Conservation (phyloP, 2,797 vertebrate genomes). For the Galaxias olidus region DNA sequence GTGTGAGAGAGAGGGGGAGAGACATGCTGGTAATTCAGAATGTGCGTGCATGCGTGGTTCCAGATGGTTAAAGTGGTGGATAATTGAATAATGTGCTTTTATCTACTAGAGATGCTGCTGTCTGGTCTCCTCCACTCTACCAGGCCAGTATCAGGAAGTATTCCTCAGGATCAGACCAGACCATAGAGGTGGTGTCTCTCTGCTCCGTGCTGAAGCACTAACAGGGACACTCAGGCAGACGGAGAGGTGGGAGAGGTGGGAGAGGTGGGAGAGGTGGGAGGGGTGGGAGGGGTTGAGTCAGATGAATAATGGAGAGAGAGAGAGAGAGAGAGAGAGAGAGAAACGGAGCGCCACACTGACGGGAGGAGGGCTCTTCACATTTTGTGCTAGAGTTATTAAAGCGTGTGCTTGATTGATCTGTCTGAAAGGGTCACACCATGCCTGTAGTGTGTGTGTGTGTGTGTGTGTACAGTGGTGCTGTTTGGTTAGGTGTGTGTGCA, state of each 20-base stretch:
- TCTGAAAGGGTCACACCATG: background rate
- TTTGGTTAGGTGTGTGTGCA: constrained; percentile 18
- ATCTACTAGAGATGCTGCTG: constrained; percentile 13
- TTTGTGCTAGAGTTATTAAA: background rate
- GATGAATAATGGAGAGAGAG: constrained; percentile 6
- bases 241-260: constrained; percentile 35
- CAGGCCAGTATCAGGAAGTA: background rate
- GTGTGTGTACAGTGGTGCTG: constrained; percentile 1
- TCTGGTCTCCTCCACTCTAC: background rate
- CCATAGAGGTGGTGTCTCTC: too few species aligned
- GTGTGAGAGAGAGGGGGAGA: constrained; percentile 6
- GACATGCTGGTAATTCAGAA: too few species aligned
- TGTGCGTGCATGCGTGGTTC: too few species aligned
- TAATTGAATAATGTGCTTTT: constrained; percentile 53
- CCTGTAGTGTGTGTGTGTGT: background rate
- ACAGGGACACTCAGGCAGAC: too few species aligned
- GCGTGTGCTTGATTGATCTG: background rate
- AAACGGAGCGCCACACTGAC: constrained; percentile 24
- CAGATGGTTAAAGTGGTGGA: constrained; percentile 9
- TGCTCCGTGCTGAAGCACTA: too few species aligned
- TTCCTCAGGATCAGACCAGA: too few species aligned
- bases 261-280: constrained; percentile 41
- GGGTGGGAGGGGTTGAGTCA: too few species aligned
- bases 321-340: constrained; percentile 30
- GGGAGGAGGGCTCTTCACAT: too few species aligned